A percentile compares a stretch with the other conserved stretches of the same genome.
Conservation (phyloP, 2,888 invertebrate genomes). For the Agrotis exclamationis region DNA sequence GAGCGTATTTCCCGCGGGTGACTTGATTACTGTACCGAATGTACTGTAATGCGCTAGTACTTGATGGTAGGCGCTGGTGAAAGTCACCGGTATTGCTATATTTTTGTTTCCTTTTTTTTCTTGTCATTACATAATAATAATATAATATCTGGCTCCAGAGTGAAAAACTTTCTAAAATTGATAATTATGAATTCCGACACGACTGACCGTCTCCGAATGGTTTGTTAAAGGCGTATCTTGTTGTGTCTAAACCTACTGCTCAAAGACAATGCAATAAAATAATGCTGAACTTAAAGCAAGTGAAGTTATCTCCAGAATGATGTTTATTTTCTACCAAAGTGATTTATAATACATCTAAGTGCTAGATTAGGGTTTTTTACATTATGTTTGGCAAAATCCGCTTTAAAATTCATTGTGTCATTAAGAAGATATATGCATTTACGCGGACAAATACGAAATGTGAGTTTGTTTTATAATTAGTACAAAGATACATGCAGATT, state of each 20-base stretch:
- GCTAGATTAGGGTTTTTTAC: not conserved
- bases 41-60: constrained; percentile 38
- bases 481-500: not conserved
- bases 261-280: not conserved
- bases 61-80: constrained; percentile 31
- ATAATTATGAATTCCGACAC: not conserved
- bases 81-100: not conserved
- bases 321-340: not conserved
- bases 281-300: not conserved
- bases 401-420: no score
- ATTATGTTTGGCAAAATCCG: not conserved
- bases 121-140: no score
- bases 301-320: not conserved
- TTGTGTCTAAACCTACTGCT: not conserved
- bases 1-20: constrained; percentile 73
- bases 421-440: not conserved
- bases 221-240: not conserved
- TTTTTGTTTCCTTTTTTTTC: no score
- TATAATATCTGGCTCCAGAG: no score
- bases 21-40: constrained; percentile 61
- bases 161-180: not conserved
- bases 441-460: not conserved
- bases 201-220: not conserved
- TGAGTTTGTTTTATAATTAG: not conserved
- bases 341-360: not conserved